These are phyloP conservation scores for Murina feae DNA, from an alignment of 2,113 vertebrate species.

Conservation along the genomic window DNA sequence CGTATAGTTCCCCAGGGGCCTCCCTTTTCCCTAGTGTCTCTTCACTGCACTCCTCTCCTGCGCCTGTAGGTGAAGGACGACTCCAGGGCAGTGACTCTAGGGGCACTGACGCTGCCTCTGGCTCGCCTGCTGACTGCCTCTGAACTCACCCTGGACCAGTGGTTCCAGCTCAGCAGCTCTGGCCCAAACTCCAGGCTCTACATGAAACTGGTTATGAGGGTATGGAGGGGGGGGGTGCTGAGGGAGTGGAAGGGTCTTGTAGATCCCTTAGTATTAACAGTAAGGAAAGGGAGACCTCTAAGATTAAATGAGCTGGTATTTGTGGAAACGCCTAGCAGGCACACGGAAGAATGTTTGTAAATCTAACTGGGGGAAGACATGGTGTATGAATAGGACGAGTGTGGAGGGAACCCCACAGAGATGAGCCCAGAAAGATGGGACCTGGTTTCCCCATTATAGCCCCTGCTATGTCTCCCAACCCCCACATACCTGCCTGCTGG, in stretches of 20 bases:
- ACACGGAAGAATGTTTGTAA: background rate
- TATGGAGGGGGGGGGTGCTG: conserved; percentile 60
- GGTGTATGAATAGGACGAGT: background rate
- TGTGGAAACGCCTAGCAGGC: background rate
- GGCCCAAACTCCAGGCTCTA: conserved; percentile 87
- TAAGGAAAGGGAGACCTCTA: background rate
- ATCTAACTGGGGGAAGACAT: background rate
- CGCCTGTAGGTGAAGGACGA: conserved; percentile 89
- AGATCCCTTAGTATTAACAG: background rate
- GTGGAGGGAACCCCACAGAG: background rate
- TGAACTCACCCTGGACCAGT: conserved; percentile 89
- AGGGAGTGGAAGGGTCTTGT: background rate
- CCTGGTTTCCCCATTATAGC: background rate
- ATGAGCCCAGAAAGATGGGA: background rate
- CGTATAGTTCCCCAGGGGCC: background rate
- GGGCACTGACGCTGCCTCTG: conserved; percentile 86
- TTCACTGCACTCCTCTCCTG: background rate
- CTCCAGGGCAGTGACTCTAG: conserved; percentile 84
- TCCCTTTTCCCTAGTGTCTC: background rate
- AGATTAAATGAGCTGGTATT: background rate
- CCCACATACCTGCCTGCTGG: background rate
- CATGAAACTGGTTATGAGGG: conserved; percentile 89
- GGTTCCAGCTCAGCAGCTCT: conserved; percentile 90
- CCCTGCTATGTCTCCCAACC: fast-evolving
- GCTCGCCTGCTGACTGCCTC: conserved; percentile 82